These are phyloP conservation scores for Peucedramus taeniatus DNA, from an alignment of 2,113 vertebrate genomes.

Conservation along the genomic window DNA sequence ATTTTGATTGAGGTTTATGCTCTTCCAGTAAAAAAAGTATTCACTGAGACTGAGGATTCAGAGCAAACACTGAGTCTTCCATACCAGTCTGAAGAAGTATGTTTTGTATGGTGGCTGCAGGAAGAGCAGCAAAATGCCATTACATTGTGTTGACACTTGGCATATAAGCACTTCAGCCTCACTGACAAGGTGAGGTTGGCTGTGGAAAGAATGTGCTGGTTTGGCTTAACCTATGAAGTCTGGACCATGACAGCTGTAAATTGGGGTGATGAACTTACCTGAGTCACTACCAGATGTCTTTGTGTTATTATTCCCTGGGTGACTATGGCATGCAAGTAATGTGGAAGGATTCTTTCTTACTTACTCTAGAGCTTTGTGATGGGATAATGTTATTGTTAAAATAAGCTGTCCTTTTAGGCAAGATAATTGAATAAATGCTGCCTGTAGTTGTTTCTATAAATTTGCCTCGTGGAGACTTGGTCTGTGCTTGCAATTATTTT, in stretches of 20 bases:
- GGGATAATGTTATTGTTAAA: not conserved
- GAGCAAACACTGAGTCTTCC: not conserved
- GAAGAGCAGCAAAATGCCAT: not conserved
- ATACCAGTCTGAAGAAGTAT: not conserved
- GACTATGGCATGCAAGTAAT: not conserved
- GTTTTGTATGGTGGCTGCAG: not conserved
- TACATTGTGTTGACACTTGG: not conserved
- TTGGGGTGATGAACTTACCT: not conserved
- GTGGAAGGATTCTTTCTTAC: not conserved
- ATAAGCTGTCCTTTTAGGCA: not conserved
- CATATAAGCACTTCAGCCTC: not conserved
- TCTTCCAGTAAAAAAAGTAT: not conserved
- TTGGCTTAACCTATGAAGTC: not conserved
- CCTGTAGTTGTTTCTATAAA: not conserved
- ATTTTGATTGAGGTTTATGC: not conserved
- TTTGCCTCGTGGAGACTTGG: not conserved
- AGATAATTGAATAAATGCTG: not conserved
- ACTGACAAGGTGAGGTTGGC: accelerated
- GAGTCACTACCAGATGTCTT: not conserved
- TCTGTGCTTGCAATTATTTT: not conserved
- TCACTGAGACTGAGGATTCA: not conserved
- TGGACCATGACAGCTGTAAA: not conserved
- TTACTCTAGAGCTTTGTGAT: not conserved
- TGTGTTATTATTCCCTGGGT: not conserved
- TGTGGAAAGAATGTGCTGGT: not conserved